Evolutionary conservation across 1,140 invertebrate species (phyloP).

Genomic region (Trichomalopsis sarcophagae): DNA sequence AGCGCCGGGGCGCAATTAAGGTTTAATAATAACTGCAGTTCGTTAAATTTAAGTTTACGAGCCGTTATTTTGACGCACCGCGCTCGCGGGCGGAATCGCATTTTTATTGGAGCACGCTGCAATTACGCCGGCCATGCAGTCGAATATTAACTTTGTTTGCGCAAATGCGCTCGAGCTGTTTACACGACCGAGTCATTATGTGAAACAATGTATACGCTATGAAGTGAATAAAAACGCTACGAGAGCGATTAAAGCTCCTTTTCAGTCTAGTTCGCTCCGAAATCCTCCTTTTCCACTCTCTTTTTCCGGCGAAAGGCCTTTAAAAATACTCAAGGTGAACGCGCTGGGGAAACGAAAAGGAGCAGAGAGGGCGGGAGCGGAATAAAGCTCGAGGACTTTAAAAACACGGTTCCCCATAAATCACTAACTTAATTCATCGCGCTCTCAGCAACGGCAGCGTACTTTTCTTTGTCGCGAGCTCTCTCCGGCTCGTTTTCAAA

Average conservation of each 20-base stretch:
- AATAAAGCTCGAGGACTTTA: constrained; percentile 2
- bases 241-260: no score
- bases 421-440: constrained; percentile 4
- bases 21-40: not conserved
- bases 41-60: not conserved
- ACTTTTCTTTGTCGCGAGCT: not conserved
- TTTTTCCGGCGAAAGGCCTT: not conserved
- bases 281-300: not conserved
- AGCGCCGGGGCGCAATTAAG: not conserved
- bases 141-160: not conserved
- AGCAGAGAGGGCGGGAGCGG: not conserved
- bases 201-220: not conserved
- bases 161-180: not conserved
- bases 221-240: not conserved
- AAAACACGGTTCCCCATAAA: not conserved
- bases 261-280: not conserved
- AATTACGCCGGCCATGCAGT: not conserved
- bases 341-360: not conserved
- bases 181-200: not conserved
- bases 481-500: not conserved
- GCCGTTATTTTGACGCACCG: not conserved
- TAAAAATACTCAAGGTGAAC: not conserved
- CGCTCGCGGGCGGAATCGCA: not conserved
- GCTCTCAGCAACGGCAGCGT: not conserved
- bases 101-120: not conserved